Evolutionary conservation across 2,797 vertebrate genomes (phyloP).

Genomic region (Pelodytes ibericus): DNA sequence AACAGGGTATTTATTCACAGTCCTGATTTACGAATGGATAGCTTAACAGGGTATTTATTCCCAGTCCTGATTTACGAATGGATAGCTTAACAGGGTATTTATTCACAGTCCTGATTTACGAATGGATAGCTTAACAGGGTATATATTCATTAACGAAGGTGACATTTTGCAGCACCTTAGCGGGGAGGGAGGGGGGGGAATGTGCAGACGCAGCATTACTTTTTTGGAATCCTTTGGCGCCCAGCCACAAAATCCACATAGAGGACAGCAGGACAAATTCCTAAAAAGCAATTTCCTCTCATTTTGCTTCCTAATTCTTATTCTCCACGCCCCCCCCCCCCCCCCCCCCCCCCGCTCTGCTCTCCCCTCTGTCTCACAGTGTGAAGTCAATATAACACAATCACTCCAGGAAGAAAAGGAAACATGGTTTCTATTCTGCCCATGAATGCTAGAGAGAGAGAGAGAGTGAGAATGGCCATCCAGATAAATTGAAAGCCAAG

Average conservation of each 20-base stretch:
- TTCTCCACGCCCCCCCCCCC: no score
- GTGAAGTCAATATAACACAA: conserved; percentile 44
- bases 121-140: no score
- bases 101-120: no score
- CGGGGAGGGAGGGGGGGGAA: no score
- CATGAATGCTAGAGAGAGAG: no score
- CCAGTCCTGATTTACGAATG: no score
- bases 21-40: no score
- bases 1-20: no score
- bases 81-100: no score
- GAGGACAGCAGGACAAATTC: conserved; percentile 18
- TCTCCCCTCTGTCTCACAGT: conserved; percentile 25
- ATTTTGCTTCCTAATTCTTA: conserved; percentile 1
- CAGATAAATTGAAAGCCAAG: conserved; percentile 31
- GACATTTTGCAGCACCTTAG: no score
- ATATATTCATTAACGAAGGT: no score
- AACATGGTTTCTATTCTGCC: conserved; percentile 32
- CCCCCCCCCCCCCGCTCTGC: conserved; percentile 3
- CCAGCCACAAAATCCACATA: conserved; percentile 10
- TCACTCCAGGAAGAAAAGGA: conserved; percentile 25
- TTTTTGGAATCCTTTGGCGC: not conserved
- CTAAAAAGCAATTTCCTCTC: conserved; percentile 37
- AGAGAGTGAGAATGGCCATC: not conserved
- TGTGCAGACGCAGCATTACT: not conserved
- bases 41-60: no score